These are phyloP conservation scores for Dromiciops gliroides DNA, from an alignment of 2,113 vertebrate species.

Conservation along the genomic window DNA sequence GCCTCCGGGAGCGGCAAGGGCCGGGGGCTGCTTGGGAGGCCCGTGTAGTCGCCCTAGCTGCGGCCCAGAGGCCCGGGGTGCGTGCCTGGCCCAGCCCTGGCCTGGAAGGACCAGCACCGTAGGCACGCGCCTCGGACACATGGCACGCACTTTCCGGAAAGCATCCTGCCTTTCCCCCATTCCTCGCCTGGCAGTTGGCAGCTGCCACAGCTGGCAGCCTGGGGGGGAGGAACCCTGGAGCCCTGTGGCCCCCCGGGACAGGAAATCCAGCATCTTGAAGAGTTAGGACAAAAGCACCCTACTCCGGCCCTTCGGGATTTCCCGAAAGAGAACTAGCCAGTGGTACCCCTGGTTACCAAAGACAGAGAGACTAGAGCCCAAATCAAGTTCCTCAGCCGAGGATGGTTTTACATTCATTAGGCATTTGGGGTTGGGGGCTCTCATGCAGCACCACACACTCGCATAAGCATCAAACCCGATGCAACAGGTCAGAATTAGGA, in stretches of 20 bases:
- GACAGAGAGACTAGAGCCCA: neutral
- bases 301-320: neutral
- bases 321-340: constrained; percentile 6
- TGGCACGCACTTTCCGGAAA: neutral
- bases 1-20: neutral
- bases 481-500: neutral
- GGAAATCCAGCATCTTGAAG: neutral
- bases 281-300: neutral
- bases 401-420: neutral
- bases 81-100: constrained; percentile 50
- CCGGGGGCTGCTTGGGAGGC: neutral
- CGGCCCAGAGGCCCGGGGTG: constrained; percentile 44
- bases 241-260: neutral
- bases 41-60: neutral
- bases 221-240: neutral
- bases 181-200: neutral
- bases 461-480: neutral
- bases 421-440: neutral
- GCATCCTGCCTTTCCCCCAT: neutral
- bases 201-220: neutral
- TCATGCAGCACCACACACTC: neutral
- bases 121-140: neutral
- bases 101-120: neutral
- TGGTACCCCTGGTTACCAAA: neutral
- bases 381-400: neutral